A percentile compares a stretch with the other conserved stretches of the same genome.
These are phyloP conservation scores for Centruroides vittatus DNA, from an alignment of 1,140 invertebrate species.

Conservation along the genomic window DNA sequence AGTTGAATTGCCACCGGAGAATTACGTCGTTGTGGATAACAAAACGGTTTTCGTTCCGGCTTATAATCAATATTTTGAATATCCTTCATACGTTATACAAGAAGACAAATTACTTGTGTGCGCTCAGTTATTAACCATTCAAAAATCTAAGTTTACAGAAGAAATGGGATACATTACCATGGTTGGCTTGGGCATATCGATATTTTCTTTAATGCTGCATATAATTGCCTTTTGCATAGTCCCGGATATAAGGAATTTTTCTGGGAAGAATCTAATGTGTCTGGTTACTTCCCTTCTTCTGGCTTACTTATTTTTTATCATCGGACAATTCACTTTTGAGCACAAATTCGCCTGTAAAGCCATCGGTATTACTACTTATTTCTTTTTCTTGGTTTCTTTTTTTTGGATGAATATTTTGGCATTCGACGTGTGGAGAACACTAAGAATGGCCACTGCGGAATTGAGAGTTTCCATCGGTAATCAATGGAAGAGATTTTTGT, in stretches of 20 bases:
- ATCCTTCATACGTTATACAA: background rate
- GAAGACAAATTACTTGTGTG: slow-evolving; percentile 17
- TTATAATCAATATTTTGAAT: background rate
- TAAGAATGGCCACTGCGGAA: slow-evolving; percentile 35
- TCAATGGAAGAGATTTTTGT: slow-evolving; percentile 31
- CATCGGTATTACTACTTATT: slow-evolving; percentile 35
- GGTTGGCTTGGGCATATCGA: slow-evolving; percentile 32
- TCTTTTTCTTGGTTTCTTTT: slow-evolving; percentile 39
- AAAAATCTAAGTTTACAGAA: background rate
- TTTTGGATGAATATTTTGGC: slow-evolving; percentile 46
- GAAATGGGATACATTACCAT: slow-evolving; percentile 33
- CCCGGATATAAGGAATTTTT: slow-evolving; percentile 36
- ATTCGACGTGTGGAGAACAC: slow-evolving; percentile 41
- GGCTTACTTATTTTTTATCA: slow-evolving; percentile 34
- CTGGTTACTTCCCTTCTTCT: slow-evolving; percentile 32
- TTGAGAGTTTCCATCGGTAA: slow-evolving; percentile 30
- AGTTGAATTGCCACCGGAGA: background rate
- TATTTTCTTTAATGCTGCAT: slow-evolving; percentile 35
- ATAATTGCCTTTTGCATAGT: slow-evolving; percentile 32
- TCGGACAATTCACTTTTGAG: slow-evolving; percentile 21
- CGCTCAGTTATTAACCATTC: background rate
- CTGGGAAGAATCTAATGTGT: slow-evolving; percentile 38
- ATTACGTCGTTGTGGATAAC: too few relatives aligned
- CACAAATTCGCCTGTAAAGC: slow-evolving; percentile 22
- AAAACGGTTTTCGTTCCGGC: too few relatives aligned